A percentile compares a stretch with the other conserved stretches of the same genome.
Conservation (phyloP, 2,888 invertebrate species). For the Netelia virgata region DNA sequence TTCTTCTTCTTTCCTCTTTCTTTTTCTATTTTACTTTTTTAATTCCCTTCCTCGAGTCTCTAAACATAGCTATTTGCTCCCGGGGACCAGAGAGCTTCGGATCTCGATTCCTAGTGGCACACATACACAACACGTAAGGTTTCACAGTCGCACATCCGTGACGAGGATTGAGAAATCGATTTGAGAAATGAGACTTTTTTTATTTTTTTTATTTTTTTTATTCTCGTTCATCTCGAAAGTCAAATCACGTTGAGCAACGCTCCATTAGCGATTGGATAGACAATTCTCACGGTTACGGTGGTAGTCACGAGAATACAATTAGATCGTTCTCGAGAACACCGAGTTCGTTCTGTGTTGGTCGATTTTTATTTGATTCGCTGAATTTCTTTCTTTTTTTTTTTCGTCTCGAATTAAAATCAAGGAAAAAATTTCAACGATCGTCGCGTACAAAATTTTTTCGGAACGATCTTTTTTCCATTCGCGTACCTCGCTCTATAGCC, state of each 20-base stretch:
- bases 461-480: too few relatives aligned
- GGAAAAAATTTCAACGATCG: neutral
- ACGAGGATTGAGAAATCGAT: slow-evolving; percentile 36
- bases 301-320: slow-evolving; percentile 13
- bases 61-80: slow-evolving; percentile 50
- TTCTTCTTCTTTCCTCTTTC: neutral
- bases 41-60: neutral
- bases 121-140: too few relatives aligned
- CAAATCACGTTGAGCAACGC: neutral
- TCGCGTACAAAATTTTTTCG: slow-evolving; percentile 26
- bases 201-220: neutral
- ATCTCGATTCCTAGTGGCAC: neutral
- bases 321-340: neutral
- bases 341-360: too few relatives aligned
- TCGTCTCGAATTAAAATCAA: neutral
- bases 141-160: slow-evolving; percentile 1
- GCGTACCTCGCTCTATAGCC: slow-evolving; percentile 13
- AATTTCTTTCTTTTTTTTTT: neutral
- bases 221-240: slow-evolving; percentile 1
- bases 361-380: neutral
- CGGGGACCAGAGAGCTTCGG: neutral
- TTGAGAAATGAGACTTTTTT: slow-evolving; percentile 22
- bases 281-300: slow-evolving; percentile 36
- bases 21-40: slow-evolving; percentile 9
- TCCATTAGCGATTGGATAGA: slow-evolving; percentile 1